Percentiles rank a stretch among this genome's conserved stretches.
phyloP scores from a whole-genome alignment of 1,140 invertebrate genomes.

The Radopholus similis region DNA sequence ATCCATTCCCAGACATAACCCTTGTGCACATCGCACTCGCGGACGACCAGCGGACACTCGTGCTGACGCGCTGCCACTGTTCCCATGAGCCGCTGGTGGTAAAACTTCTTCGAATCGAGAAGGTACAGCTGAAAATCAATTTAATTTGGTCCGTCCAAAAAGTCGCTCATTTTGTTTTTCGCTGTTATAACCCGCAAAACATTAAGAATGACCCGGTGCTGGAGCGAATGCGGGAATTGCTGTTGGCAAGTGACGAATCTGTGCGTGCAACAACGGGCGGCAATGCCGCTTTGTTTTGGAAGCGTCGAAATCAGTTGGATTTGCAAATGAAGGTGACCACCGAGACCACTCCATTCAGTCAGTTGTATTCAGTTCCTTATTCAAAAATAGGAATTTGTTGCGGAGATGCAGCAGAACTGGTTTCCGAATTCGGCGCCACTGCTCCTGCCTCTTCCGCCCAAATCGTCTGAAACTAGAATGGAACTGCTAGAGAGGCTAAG shows the following conservation, averaged over 20 bases:
- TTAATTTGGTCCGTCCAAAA: too few relatives aligned
- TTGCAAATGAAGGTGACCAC: slow-evolving; percentile 2
- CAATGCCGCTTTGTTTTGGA: slow-evolving; percentile 16
- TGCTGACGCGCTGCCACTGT: slow-evolving; percentile 22
- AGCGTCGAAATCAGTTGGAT: slow-evolving; percentile 8
- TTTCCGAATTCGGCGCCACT: not conserved
- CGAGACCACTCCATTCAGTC: not conserved
- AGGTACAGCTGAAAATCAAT: slow-evolving; percentile 9
- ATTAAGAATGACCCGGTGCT: slow-evolving; percentile 13
- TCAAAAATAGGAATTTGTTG: not conserved
- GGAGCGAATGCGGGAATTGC: slow-evolving; percentile 23
- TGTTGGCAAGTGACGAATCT: slow-evolving; percentile 18
- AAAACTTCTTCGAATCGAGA: not conserved
- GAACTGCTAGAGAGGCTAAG: too few relatives aligned
- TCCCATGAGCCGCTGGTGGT: slow-evolving; percentile 24
- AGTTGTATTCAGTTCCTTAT: not conserved
- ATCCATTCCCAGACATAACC: slow-evolving; percentile 12
- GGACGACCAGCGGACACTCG: slow-evolving; percentile 6
- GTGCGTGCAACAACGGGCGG: not conserved
- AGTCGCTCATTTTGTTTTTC: not conserved
- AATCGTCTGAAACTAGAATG: too few relatives aligned
- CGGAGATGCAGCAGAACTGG: slow-evolving; percentile 5
- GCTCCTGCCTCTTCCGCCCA: slow-evolving; percentile 3
- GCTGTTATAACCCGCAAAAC: too few relatives aligned
- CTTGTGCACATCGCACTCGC: slow-evolving; percentile 19